A percentile compares a stretch with the other conserved stretches of the same genome.
These are phyloP conservation scores for Hybos culiciformis DNA, from an alignment of 2,888 invertebrate genomes.

Conservation along the genomic window DNA sequence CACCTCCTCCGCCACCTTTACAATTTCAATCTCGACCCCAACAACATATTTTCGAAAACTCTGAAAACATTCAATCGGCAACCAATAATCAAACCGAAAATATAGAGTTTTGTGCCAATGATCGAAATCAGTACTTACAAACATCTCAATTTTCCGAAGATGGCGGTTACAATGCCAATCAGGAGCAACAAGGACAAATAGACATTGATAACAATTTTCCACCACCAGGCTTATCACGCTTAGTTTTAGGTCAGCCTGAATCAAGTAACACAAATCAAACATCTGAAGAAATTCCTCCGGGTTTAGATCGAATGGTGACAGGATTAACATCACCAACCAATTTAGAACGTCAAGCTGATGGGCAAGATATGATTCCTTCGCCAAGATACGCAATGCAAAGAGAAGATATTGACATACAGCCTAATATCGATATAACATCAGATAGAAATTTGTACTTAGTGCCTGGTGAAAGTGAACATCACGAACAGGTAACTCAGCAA, in stretches of 20 bases:
- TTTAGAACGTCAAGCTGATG: constrained; percentile 36
- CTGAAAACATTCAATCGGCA: constrained; percentile 46
- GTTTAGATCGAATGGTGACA: constrained; percentile 40
- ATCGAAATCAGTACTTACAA: constrained; percentile 62
- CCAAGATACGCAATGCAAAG: constrained; percentile 11
- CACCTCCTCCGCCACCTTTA: constrained; percentile 25
- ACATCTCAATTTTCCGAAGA: constrained; percentile 57
- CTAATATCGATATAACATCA: constrained; percentile 19
- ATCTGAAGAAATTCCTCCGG: constrained; percentile 37
- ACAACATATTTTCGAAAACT: too few species aligned
- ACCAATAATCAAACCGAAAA: constrained; percentile 1
- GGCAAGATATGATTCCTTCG: constrained; percentile 28
- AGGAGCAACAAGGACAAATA: constrained; percentile 19
- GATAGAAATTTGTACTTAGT: constrained; percentile 28
- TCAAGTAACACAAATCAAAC: constrained; percentile 23
- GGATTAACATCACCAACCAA: constrained; percentile 36
- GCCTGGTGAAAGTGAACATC: constrained; percentile 25
- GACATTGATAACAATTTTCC: constrained; percentile 39
- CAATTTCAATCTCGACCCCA: constrained; percentile 30
- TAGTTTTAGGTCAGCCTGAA: constrained; percentile 54
- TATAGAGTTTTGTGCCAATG: constrained; percentile 39
- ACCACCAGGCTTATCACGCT: constrained; percentile 48
- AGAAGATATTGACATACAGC: constrained; percentile 10
- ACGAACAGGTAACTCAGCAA: constrained; percentile 1
- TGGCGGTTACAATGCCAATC: constrained; percentile 14